A percentile compares a stretch with the other conserved stretches of the same genome.
Evolutionary conservation across 2,888 invertebrate species (phyloP).

Genomic region (Epistrophe eligans): DNA sequence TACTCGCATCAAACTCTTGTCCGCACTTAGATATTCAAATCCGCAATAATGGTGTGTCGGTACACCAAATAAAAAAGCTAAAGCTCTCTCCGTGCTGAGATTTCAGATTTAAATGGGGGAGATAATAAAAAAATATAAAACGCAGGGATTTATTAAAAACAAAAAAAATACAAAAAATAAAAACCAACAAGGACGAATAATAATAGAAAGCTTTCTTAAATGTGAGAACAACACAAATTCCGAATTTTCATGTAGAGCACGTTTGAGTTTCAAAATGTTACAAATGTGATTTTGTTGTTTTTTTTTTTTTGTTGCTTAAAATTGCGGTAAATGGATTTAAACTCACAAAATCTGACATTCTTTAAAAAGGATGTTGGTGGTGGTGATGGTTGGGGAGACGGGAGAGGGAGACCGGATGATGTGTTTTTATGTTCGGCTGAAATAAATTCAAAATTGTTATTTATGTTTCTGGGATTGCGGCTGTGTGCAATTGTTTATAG

Average conservation of each 20-base stretch:
- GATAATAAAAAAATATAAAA: constrained; percentile 65
- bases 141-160: constrained; percentile 55
- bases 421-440: constrained; percentile 44
- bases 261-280: constrained; percentile 58
- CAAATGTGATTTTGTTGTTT: constrained; percentile 35
- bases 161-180: constrained; percentile 14
- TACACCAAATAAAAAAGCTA: constrained; percentile 35
- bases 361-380: background rate
- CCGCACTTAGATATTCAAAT: constrained; percentile 67
- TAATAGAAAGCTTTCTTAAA: constrained; percentile 53
- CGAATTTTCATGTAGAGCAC: constrained; percentile 56
- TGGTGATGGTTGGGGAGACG: no score
- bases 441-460: constrained; percentile 57
- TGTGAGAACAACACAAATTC: constrained; percentile 46
- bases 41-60: constrained; percentile 53
- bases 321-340: constrained; percentile 45
- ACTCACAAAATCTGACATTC: constrained; percentile 42
- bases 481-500: constrained; percentile 32
- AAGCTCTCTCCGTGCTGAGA: constrained; percentile 27
- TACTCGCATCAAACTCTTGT: constrained; percentile 15
- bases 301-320: constrained; percentile 31
- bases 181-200: constrained; percentile 31
- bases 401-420: constrained; percentile 14
- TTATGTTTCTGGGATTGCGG: constrained; percentile 23
- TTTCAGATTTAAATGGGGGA: constrained; percentile 45